Evolutionary conservation across 2,113 vertebrate species (phyloP).

Genomic region (Oriolus oriolus): DNA sequence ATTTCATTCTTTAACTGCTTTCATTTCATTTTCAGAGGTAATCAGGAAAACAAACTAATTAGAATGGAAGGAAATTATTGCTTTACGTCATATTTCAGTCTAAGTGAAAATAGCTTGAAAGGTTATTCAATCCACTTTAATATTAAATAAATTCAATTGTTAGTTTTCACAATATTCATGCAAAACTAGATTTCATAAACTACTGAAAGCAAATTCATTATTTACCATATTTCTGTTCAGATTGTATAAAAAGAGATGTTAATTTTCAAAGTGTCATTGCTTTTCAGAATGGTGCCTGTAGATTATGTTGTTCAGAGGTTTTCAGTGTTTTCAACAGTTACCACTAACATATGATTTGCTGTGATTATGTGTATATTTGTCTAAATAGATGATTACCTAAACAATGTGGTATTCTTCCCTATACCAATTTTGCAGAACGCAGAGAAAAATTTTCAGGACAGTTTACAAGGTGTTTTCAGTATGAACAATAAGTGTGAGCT

Average conservation of each 20-base stretch:
- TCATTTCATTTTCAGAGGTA: not conserved
- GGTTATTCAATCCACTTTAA: not conserved
- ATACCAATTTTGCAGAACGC: not conserved
- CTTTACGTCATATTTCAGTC: not conserved
- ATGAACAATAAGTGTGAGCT: not conserved
- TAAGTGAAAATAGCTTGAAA: not conserved
- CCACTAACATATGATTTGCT: not conserved
- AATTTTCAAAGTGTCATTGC: not conserved
- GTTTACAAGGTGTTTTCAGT: accelerated
- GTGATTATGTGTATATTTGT: not conserved
- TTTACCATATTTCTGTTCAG: not conserved
- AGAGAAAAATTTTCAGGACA: not conserved
- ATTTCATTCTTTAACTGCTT: slow-evolving; percentile 8
- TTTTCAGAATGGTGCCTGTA: not conserved
- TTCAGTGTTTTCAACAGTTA: not conserved
- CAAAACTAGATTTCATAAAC: not conserved
- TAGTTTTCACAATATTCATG: not conserved
- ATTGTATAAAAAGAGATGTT: not conserved
- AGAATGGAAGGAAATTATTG: not conserved
- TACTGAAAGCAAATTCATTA: not conserved
- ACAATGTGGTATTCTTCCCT: not conserved
- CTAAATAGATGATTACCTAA: not conserved
- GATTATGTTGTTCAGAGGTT: not conserved
- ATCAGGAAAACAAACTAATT: not conserved
- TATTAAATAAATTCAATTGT: not conserved